phyloP scores from a whole-genome alignment of 2,888 invertebrate species.

The Acleris holmiana region DNA sequence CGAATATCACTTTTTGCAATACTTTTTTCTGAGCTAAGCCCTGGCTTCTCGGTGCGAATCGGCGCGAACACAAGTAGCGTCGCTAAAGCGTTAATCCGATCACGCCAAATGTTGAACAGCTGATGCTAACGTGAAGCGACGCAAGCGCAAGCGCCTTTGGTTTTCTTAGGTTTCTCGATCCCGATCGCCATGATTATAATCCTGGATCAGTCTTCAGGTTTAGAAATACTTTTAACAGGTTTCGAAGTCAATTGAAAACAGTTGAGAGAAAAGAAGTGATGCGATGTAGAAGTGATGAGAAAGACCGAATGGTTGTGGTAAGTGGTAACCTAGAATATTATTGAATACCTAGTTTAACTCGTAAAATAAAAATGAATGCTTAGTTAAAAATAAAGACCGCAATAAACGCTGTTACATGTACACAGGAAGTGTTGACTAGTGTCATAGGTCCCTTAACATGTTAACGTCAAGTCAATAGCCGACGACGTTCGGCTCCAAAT shows the following conservation, averaged over 20 bases:
- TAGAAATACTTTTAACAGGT: not conserved
- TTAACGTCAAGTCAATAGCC: conserved; percentile 34
- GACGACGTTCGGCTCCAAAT: conserved; percentile 46
- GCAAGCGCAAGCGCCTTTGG: conserved; percentile 20
- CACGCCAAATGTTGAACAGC: conserved; percentile 22
- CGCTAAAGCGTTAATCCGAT: conserved; percentile 26
- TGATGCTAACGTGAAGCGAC: conserved; percentile 20
- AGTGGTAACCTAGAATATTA: no score
- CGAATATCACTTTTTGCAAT: no score
- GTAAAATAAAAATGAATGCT: conserved; percentile 19
- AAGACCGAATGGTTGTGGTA: no score
- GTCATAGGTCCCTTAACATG: conserved; percentile 46
- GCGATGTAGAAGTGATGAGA: no score
- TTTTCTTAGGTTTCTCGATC: conserved; percentile 12
- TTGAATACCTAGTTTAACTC: not conserved
- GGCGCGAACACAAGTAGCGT: conserved; percentile 22
- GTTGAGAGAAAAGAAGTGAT: no score
- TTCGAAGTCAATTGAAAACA: not conserved
- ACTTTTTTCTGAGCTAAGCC: no score
- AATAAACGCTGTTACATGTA: conserved; percentile 21
- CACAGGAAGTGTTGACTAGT: conserved; percentile 48
- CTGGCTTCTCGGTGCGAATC: no score
- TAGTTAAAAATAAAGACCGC: conserved; percentile 16
- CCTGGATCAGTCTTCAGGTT: conserved; percentile 13
- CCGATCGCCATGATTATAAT: conserved; percentile 13